Conservation (phyloP, 2,888 invertebrate genomes). For the Napeogenes sylphis region DNA sequence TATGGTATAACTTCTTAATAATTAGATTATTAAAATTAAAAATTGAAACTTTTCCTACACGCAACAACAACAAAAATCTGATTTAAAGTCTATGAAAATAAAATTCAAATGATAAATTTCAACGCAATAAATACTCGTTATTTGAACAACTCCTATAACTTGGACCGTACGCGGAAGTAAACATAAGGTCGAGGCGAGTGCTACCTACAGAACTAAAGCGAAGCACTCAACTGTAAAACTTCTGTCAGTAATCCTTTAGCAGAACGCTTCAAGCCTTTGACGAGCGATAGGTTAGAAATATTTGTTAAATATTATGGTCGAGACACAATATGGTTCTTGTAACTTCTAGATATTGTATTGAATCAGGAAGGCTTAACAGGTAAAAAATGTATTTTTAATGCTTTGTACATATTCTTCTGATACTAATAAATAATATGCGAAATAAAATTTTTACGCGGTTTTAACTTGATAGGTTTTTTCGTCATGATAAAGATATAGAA, state of each 20-base stretch:
- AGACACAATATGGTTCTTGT: constrained; percentile 45
- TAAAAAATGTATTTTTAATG: neutral
- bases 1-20: too few species aligned
- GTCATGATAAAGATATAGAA: too few species aligned
- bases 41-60: too few species aligned
- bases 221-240: constrained; percentile 56
- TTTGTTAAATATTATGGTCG: constrained; percentile 68
- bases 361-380: constrained; percentile 25
- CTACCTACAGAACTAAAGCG: constrained; percentile 36
- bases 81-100: too few species aligned
- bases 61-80: too few species aligned
- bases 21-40: too few species aligned
- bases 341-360: constrained; percentile 23
- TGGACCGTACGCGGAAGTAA: constrained; percentile 52
- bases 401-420: too few species aligned
- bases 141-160: constrained; percentile 33
- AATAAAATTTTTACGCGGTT: too few species aligned
- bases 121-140: constrained; percentile 11
- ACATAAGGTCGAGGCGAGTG: constrained; percentile 47
- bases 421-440: too few species aligned
- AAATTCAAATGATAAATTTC: neutral
- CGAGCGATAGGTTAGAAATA: constrained; percentile 62
- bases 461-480: too few species aligned
- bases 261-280: constrained; percentile 57
- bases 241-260: constrained; percentile 68